Evolutionary conservation across 2,888 invertebrate genomes (phyloP).

Genomic region (Maniola hyperantus): DNA sequence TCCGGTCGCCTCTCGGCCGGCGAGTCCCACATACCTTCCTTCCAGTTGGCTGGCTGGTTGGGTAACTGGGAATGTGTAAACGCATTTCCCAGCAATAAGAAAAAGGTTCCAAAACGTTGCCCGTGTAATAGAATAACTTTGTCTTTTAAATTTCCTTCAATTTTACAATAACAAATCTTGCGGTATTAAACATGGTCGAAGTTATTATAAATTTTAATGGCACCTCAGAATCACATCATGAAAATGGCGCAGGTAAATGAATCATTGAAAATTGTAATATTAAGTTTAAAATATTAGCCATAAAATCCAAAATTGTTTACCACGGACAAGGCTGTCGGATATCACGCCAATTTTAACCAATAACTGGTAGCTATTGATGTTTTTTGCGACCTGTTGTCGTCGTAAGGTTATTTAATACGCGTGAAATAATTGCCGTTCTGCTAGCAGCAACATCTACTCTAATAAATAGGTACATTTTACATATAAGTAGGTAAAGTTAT

Average conservation of each 20-base stretch:
- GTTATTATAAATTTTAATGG: constrained; percentile 2
- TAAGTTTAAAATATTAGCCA: background rate
- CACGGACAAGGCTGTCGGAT: background rate
- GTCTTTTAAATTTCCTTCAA: background rate
- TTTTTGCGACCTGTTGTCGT: constrained; percentile 8
- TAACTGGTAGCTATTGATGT: constrained; percentile 17
- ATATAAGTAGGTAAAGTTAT: too few relatives aligned
- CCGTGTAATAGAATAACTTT: too few relatives aligned
- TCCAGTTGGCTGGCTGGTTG: too few relatives aligned
- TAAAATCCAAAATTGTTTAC: background rate
- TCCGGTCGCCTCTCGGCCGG: too few relatives aligned
- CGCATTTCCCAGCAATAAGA: too few relatives aligned
- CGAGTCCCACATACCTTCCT: too few relatives aligned
- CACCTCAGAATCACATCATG: background rate
- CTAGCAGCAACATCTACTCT: background rate
- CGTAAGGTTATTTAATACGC: constrained; percentile 11
- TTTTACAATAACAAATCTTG: background rate
- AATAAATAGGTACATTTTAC: too few relatives aligned
- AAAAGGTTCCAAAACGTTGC: too few relatives aligned
- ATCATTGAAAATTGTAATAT: background rate
- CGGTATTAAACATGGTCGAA: background rate
- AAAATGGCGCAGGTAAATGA: constrained; percentile 3
- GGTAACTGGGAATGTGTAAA: too few relatives aligned
- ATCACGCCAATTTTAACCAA: constrained; percentile 14
- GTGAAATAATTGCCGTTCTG: constrained; percentile 1